These are phyloP conservation scores for Margarornis squamiger DNA, from an alignment of 2,797 vertebrate species.

Conservation along the genomic window DNA sequence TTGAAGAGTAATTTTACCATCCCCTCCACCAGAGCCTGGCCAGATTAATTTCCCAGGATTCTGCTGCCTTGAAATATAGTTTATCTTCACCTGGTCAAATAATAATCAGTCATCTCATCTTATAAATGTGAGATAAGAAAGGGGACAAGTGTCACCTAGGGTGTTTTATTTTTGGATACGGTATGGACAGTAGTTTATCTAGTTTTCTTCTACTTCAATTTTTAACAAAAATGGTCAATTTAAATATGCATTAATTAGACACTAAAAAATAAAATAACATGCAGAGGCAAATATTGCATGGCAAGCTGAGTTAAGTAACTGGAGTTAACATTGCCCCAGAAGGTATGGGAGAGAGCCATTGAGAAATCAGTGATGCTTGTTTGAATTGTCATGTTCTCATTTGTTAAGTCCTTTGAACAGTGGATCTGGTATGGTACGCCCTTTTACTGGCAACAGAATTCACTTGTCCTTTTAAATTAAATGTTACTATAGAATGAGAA, in stretches of 20 bases:
- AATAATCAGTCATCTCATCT: neutral
- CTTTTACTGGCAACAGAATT: neutral
- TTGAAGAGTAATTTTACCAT: slow-evolving; percentile 12
- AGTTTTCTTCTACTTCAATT: slow-evolving; percentile 7
- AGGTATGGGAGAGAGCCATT: neutral
- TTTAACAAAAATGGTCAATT: slow-evolving; percentile 16
- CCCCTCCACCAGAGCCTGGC: slow-evolving; percentile 7
- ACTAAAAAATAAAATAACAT: slow-evolving; percentile 21
- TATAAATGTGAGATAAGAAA: slow-evolving; percentile 1
- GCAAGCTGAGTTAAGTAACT: neutral
- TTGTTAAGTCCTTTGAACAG: neutral
- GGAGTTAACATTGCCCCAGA: neutral
- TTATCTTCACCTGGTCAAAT: neutral
- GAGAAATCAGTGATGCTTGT: neutral
- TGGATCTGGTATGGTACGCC: neutral
- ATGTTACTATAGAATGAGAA: neutral
- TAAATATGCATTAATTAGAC: slow-evolving; percentile 26
- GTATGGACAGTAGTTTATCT: neutral
- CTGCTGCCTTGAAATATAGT: neutral
- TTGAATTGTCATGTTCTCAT: neutral
- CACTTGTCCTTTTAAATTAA: neutral
- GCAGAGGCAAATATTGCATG: neutral
- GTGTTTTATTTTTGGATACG: neutral
- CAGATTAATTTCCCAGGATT: slow-evolving; percentile 20
- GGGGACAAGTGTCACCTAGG: neutral